Conservation (phyloP, 2,797 vertebrate species). For the Pseudochromis fuscus region DNA sequence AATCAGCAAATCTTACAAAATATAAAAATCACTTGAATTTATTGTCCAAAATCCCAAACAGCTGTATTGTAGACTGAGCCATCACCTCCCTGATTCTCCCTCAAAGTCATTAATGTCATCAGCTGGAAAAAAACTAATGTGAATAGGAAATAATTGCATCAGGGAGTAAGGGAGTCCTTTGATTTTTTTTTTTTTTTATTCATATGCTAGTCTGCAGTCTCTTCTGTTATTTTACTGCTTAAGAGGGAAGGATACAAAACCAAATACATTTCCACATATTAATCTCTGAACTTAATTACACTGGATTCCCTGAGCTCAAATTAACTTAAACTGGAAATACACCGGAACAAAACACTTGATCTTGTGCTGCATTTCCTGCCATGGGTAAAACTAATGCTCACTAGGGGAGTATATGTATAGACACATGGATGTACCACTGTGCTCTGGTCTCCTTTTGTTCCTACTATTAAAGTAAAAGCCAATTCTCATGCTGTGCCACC, state of each 20-base stretch:
- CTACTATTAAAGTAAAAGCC: slow-evolving; percentile 21
- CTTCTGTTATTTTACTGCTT: slow-evolving; percentile 82
- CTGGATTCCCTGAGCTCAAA: slow-evolving; percentile 79
- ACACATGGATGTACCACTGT: neutral
- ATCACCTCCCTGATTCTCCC: slow-evolving; percentile 75
- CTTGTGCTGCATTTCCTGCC: slow-evolving; percentile 69
- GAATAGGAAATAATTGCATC: slow-evolving; percentile 95
- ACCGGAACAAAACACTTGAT: slow-evolving; percentile 81
- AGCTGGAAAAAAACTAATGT: slow-evolving; percentile 88
- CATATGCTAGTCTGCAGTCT: slow-evolving; percentile 80
- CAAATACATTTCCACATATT: slow-evolving; percentile 83
- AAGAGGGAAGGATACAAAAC: slow-evolving; percentile 78
- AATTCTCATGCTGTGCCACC: slow-evolving; percentile 1
- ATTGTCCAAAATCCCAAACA: neutral
- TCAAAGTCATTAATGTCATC: slow-evolving; percentile 94
- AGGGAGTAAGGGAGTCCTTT: slow-evolving; percentile 89
- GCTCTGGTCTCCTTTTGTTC: neutral
- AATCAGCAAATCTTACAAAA: no score
- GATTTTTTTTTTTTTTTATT: slow-evolving; percentile 87
- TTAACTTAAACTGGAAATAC: slow-evolving; percentile 86
- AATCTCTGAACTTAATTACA: slow-evolving; percentile 88
- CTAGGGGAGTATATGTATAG: slow-evolving; percentile 36
- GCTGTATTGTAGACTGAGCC: neutral
- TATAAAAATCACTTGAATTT: slow-evolving; percentile 1
- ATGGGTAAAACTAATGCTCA: slow-evolving; percentile 46